A percentile compares a stretch with the other conserved stretches of the same genome.
Conservation (phyloP, 2,113 vertebrate genomes). For the Tetraodon nigroviridis region DNA sequence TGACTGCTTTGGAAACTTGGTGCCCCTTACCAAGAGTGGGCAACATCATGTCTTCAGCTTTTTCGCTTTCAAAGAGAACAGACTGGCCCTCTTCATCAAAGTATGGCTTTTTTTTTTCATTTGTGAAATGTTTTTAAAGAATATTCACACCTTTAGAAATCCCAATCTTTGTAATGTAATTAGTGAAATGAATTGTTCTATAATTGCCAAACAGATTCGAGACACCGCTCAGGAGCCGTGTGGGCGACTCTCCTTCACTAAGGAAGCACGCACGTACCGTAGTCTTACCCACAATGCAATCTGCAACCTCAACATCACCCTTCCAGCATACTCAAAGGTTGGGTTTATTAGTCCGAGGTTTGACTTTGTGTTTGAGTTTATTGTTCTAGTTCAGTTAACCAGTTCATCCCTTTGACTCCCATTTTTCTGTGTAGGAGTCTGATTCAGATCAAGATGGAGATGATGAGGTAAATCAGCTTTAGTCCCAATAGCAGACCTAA, state of each 20-base stretch:
- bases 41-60: conserved; percentile 99
- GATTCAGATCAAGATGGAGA: conserved; percentile 96
- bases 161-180: background rate
- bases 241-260: conserved; percentile 93
- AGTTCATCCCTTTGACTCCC: conserved; percentile 3
- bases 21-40: conserved; percentile 95
- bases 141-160: background rate
- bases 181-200: conserved; percentile 1
- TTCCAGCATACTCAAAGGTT: conserved; percentile 77
- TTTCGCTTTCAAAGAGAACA: conserved; percentile 97
- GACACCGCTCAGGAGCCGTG: conserved; percentile 97
- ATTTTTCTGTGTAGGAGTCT: conserved; percentile 82
- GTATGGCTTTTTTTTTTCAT: conserved; percentile 63
- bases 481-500: background rate
- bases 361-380: background rate
- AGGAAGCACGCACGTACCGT: conserved; percentile 92
- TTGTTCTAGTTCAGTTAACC: conserved; percentile 5
- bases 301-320: conserved; percentile 96
- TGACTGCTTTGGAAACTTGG: conserved; percentile 98
- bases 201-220: conserved; percentile 77
- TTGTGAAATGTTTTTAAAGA: too few species aligned
- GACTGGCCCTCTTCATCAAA: conserved; percentile 96
- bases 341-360: conserved; percentile 6
- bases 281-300: conserved; percentile 94
- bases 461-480: conserved; percentile 82